Percentiles rank a stretch among this genome's conserved stretches.
These are phyloP conservation scores for Gymnarchus niloticus DNA, from an alignment of 2,113 vertebrate genomes.

Conservation along the genomic window DNA sequence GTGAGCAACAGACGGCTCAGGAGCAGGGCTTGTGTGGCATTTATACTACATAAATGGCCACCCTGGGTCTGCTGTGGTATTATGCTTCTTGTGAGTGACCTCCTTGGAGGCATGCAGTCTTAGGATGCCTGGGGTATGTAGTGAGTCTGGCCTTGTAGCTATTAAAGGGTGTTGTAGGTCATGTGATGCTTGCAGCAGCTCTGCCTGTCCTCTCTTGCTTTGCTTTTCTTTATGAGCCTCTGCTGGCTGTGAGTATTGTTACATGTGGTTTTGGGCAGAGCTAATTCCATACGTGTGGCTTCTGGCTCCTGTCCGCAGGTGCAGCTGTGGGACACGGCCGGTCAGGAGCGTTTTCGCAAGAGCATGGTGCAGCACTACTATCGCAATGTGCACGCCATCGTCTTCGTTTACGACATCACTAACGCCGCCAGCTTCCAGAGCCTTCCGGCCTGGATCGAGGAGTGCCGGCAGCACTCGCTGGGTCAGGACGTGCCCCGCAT, in stretches of 20 bases:
- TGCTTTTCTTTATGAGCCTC: too few species aligned
- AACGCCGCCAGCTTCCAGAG: conserved; percentile 76
- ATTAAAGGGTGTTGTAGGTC: background rate
- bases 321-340: conserved; percentile 93
- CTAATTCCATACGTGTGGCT: conserved; percentile 15
- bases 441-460: conserved; percentile 82
- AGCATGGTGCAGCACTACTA: conserved; percentile 97
- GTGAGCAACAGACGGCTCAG: background rate
- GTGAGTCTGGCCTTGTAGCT: background rate
- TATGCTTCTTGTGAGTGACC: background rate
- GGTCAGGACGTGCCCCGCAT: conserved; percentile 79
- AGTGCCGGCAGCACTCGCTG: conserved; percentile 81
- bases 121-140: background rate
- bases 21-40: background rate
- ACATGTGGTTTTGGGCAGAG: conserved; percentile 16
- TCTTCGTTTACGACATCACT: conserved; percentile 89
- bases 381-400: conserved; percentile 84
- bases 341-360: conserved; percentile 91
- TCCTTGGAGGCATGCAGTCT: background rate
- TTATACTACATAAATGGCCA: background rate
- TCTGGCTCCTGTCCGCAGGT: conserved; percentile 60
- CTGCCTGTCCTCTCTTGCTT: background rate
- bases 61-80: background rate
- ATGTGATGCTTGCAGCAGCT: background rate
- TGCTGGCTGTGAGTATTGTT: background rate